These are phyloP conservation scores for Phaethon lepturus DNA, from an alignment of 2,113 vertebrate genomes.

Conservation along the genomic window DNA sequence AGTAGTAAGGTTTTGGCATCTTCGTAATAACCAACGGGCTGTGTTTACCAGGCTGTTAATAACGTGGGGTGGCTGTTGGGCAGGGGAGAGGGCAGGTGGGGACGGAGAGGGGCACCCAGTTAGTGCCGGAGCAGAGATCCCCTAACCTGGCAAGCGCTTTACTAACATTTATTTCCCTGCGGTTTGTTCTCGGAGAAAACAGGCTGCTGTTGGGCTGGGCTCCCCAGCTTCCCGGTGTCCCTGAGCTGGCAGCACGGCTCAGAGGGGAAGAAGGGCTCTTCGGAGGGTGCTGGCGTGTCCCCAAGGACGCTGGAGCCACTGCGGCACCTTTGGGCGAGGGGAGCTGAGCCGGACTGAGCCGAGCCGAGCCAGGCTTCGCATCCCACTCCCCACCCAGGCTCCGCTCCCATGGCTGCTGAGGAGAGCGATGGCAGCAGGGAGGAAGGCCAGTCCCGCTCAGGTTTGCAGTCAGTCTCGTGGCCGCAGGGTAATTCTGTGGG, in stretches of 20 bases:
- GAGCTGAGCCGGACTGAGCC: neutral
- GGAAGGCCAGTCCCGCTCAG: neutral
- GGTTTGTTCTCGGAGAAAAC: neutral
- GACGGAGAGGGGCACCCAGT: neutral
- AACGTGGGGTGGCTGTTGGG: neutral
- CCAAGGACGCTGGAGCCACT: neutral
- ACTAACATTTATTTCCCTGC: neutral
- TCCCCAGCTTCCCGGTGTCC: neutral
- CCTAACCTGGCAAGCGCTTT: rapidly evolving
- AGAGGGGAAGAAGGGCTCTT: neutral
- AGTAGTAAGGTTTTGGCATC: constrained; percentile 74
- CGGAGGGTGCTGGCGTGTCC: neutral
- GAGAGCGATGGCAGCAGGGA: neutral
- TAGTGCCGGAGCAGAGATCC: neutral
- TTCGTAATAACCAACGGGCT: constrained; percentile 68
- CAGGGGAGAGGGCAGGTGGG: neutral
- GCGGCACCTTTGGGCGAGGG: neutral
- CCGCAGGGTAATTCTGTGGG: neutral
- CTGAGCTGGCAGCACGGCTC: rapidly evolving
- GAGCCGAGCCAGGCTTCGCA: neutral
- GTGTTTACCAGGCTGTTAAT: constrained; percentile 71
- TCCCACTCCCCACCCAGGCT: rapidly evolving
- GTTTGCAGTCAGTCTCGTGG: neutral
- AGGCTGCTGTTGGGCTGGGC: neutral
- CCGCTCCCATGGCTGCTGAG: rapidly evolving